These are phyloP conservation scores for Tipula unca DNA, from an alignment of 2,888 invertebrate genomes.

Conservation along the genomic window DNA sequence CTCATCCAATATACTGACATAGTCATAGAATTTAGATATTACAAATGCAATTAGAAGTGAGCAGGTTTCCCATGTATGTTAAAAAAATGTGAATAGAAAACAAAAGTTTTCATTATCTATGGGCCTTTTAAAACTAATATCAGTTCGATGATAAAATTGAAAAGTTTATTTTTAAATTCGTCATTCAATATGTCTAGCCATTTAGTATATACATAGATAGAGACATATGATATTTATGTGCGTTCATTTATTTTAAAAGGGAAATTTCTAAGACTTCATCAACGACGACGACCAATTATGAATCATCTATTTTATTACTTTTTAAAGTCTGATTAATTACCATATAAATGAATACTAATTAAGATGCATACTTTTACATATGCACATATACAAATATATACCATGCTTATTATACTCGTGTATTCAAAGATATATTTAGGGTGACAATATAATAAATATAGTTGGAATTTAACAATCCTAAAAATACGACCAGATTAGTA, in stretches of 20 bases:
- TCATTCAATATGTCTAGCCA: conserved; percentile 4
- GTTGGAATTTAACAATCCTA: background rate
- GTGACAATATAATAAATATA: background rate
- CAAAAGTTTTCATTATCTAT: too few relatives aligned
- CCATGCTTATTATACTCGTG: background rate
- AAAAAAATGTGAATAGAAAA: too few relatives aligned
- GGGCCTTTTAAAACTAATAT: too few relatives aligned
- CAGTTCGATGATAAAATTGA: too few relatives aligned
- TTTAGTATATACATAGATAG: background rate
- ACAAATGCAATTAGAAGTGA: too few relatives aligned
- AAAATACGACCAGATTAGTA: background rate
- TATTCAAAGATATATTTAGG: background rate
- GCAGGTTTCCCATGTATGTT: too few relatives aligned
- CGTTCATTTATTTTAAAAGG: background rate
- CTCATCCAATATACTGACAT: too few relatives aligned
- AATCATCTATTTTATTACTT: background rate
- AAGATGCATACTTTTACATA: background rate
- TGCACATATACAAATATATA: too few relatives aligned
- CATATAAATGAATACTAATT: background rate
- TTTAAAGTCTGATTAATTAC: conserved; percentile 14
- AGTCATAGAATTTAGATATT: too few relatives aligned
- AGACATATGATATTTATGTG: background rate
- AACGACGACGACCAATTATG: background rate
- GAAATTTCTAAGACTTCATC: background rate
- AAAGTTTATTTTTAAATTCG: too few relatives aligned